A percentile compares a stretch with the other conserved stretches of the same genome.
Conservation (phyloP, 1,140 invertebrate genomes). For the Hetaerina americana region DNA sequence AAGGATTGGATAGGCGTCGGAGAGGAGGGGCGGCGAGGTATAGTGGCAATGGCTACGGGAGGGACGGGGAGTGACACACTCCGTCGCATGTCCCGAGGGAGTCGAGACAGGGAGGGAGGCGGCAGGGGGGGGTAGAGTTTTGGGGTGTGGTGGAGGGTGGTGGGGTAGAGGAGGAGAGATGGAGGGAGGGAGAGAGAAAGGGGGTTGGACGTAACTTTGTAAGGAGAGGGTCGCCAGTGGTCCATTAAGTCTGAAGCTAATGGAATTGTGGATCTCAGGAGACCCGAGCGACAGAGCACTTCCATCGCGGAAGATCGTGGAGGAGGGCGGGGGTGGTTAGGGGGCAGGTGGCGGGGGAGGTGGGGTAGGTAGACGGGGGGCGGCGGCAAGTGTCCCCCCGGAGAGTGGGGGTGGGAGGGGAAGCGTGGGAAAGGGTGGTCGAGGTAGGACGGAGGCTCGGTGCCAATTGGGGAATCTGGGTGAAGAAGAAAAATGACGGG, state of each 20-base stretch:
- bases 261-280: background rate
- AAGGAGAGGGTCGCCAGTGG: background rate
- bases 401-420: too few relatives aligned
- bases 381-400: too few relatives aligned
- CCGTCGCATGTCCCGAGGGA: background rate
- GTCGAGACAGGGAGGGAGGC: background rate
- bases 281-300: background rate
- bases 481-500: too few relatives aligned
- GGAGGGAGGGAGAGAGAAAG: conserved; percentile 14
- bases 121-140: background rate
- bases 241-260: background rate
- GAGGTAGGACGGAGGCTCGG: too few relatives aligned
- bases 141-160: background rate
- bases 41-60: too few relatives aligned
- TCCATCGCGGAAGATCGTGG: background rate
- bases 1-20: too few relatives aligned
- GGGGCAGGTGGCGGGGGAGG: too few relatives aligned
- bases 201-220: conserved; percentile 11
- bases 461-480: too few relatives aligned
- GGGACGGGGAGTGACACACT: background rate
- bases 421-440: too few relatives aligned
- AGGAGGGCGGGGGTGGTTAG: too few relatives aligned
- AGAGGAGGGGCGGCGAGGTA: too few relatives aligned
- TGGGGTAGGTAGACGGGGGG: too few relatives aligned
- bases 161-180: conserved; percentile 4